Evolutionary conservation across 2,113 vertebrate species (phyloP), one percentile per base, ranked within the genome.

Genomic region (Dendrocopos noguchii): DNA sequence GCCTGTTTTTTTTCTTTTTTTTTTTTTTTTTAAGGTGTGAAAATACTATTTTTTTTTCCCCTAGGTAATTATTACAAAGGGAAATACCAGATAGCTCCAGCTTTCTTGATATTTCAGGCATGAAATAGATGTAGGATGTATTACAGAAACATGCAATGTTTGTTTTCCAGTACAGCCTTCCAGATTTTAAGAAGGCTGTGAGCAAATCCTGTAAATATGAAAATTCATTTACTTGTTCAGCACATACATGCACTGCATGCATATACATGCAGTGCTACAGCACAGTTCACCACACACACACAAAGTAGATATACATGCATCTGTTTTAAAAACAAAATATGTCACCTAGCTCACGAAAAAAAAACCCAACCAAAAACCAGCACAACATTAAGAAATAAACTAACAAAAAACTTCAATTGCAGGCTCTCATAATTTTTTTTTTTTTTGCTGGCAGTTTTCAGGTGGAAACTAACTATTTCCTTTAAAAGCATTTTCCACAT

Each of bases 401-500:
- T 18, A 46, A 46, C 46, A 46, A 50, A 63, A 44, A 3, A 44
- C 12, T 80, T 84, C 11, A 55, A 68, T 24, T 53, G 59, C n/a
- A 70, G 20, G 25, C 52, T 83, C 87, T 59, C 7, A 71, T 83
- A 92, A 95, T 66, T 84, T 91, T 93, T 88, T 70, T 64, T 94
- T 96, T 68, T 83, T 90, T 91, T 88, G 8, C 61, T 72, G 67
- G 46, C 22, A 94, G 22, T 77, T 85, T 90, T 93, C 66, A 52
- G 59, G n/a, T 67, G 18, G 44, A 71, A 83, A 92, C 12, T 6
- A 33, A 88, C 42, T 19, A 85, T 64, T 91, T 84, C 17, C 91
- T 94, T 91, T 68, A 72, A 90, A 92, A 91, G 34, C 44, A 60
- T 82, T 91, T 93, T 82, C 18, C 34, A 90, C 87, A 94, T 86